Evolutionary conservation across 37 sponge, comb jelly and placozoan species (phyloP).

Genomic region (Mnemiopsis leidyi): DNA sequence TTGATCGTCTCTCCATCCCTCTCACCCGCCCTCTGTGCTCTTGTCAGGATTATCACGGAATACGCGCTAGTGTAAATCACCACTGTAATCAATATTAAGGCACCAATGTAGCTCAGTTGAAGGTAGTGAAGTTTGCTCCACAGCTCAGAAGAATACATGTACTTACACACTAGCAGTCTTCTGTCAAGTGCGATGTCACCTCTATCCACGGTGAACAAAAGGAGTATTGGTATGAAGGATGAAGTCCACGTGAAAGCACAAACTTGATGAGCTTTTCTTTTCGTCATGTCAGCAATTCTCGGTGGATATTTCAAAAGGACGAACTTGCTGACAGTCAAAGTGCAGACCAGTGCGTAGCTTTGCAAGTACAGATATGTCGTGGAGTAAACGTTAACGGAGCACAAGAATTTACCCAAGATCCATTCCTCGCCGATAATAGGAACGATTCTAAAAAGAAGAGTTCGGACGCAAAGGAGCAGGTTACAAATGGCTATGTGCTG

Average conservation of each 20-base stretch:
- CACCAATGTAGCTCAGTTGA: not conserved
- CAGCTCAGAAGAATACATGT: not conserved
- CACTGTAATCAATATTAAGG: not conserved
- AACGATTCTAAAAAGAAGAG: not conserved
- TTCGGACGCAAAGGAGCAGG: not conserved
- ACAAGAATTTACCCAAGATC: not conserved
- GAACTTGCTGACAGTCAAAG: not conserved
- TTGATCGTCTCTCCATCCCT: not conserved
- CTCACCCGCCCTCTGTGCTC: not conserved
- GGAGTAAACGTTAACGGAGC: not conserved
- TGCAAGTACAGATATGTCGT: not conserved
- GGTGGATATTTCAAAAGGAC: not conserved
- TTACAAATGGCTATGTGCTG: not conserved
- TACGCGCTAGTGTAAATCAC: not conserved
- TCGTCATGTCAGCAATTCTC: not conserved
- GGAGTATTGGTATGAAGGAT: not conserved
- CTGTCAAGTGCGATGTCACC: not conserved
- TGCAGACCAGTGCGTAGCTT: not conserved
- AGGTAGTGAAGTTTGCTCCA: no score
- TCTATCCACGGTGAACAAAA: not conserved
- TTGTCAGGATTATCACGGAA: not conserved
- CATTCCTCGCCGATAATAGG: not conserved
- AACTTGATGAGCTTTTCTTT: not conserved
- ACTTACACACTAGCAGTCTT: not conserved
- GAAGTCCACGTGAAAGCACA: not conserved